phyloP scores from a whole-genome alignment of 2,113 vertebrate genomes.

The Phodopus roborovskii region DNA sequence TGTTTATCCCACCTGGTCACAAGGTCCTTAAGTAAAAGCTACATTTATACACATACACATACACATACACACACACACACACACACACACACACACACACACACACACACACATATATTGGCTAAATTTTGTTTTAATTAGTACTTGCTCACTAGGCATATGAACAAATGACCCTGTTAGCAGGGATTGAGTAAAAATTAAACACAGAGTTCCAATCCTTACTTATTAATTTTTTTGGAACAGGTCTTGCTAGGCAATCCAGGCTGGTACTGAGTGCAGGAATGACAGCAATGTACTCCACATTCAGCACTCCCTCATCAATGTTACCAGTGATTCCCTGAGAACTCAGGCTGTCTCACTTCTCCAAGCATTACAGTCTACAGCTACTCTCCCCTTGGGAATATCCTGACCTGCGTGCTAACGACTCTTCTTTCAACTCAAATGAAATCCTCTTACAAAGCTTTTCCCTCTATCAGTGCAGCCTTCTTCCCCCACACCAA shows the following conservation, averaged over 20 bases:
- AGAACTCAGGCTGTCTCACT: neutral
- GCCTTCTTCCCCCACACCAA: neutral
- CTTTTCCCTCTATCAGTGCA: neutral
- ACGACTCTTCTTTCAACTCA: neutral
- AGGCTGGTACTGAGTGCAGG: neutral
- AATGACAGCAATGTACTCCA: too few relatives aligned
- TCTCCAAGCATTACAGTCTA: neutral
- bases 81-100: too few relatives aligned
- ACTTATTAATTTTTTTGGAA: neutral
- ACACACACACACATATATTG: neutral
- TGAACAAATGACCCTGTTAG: neutral
- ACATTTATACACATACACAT: neutral
- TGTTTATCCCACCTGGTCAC: neutral
- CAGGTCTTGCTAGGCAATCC: neutral
- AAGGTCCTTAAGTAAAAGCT: conserved; percentile 14
- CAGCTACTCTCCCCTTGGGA: neutral
- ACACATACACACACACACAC: too few relatives aligned
- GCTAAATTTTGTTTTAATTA: neutral
- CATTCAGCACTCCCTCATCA: neutral
- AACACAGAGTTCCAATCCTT: neutral
- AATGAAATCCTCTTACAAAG: neutral
- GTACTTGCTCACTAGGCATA: neutral
- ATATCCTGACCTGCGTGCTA: neutral
- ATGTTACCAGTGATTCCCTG: neutral
- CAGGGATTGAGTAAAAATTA: neutral